Base-by-base conservation (phyloP, 1,140 invertebrate species). In the Dendroctonus valens region DNA sequence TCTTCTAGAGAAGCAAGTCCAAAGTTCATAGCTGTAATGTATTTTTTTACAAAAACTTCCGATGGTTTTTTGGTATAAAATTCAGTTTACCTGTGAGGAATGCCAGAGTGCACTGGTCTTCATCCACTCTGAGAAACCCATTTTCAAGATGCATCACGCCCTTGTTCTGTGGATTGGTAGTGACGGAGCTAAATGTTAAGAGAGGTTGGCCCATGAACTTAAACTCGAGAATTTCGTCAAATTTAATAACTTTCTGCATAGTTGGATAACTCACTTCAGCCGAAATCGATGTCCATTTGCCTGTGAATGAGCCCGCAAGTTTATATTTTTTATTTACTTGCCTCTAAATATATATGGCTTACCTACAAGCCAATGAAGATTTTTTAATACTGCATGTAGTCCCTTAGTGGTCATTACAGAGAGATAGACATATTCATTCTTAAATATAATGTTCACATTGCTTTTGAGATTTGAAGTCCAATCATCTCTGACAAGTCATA, bases 71-170 rank as follows among this genome's bases (percentile, higher is more conserved):
- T 8, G 26, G 8, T 59, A 11, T 3, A 12, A 46, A 46, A 46
- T 46, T 11, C 44, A 9, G 12, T 46, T 46, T 38, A 65, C 64
- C 55, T 39, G 63, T 68, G 3, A 88, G 70, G 12, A 89, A 81
- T 6, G 83, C 80, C 6, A 89, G 69, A 51, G 84, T 75, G 44
- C 83, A 81, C 12, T 83, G 83, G 5, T 79, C 81, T 0, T 86
- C 84, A 54, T 85, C 80, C 7, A 87, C 82, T 46, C 83, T 79
- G 3, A 89, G 73, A 75, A 87, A 89, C 0, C 88, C 88, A 55
- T 81, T 74, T 75, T 89, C 87, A 62, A 84, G 77, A 73, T 89
- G 87, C 83, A 89, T 83, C 0, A 84, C 85, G 26, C 75, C 82
- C 9, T 81, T 80, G 38, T 77, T 83, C 41, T 83, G 80, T 0